Percentiles rank a stretch among this genome's conserved stretches.
Conservation (phyloP, 2,888 invertebrate species). For the Chaitophorus viminalis region DNA sequence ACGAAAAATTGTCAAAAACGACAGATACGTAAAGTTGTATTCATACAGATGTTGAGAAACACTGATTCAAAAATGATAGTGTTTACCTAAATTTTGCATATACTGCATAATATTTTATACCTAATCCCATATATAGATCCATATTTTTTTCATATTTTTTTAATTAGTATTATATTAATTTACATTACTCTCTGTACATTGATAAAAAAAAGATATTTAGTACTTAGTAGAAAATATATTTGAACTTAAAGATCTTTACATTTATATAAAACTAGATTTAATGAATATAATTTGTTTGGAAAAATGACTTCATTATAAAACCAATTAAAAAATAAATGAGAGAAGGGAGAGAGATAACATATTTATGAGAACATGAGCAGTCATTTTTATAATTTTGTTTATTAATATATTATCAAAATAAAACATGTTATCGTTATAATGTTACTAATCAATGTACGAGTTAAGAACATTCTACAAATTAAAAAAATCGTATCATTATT, state of each 20-base stretch:
- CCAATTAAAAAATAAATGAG: constrained; percentile 25
- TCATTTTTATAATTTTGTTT: constrained; percentile 20
- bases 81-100: neutral
- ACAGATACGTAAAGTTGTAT: too few relatives aligned
- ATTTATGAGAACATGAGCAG: constrained; percentile 19
- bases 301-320: constrained; percentile 24
- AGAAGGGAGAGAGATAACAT: constrained; percentile 15
- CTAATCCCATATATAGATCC: too few relatives aligned
- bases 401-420: constrained; percentile 8
- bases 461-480: constrained; percentile 7
- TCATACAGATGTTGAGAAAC: neutral
- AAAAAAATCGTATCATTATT: constrained; percentile 26
- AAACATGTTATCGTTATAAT: constrained; percentile 23
- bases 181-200: too few relatives aligned
- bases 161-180: too few relatives aligned
- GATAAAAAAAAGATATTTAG: too few relatives aligned
- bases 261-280: neutral
- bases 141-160: too few relatives aligned
- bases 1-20: too few relatives aligned
- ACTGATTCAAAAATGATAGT: neutral
- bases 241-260: neutral
- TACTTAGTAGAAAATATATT: neutral
- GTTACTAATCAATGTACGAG: constrained; percentile 4
- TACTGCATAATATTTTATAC: neutral
- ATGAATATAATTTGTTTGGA: constrained; percentile 16